A percentile compares a stretch with the other conserved stretches of the same genome.
These are phyloP conservation scores for Lanius collurio DNA, from an alignment of 2,113 vertebrate species.

Conservation along the genomic window DNA sequence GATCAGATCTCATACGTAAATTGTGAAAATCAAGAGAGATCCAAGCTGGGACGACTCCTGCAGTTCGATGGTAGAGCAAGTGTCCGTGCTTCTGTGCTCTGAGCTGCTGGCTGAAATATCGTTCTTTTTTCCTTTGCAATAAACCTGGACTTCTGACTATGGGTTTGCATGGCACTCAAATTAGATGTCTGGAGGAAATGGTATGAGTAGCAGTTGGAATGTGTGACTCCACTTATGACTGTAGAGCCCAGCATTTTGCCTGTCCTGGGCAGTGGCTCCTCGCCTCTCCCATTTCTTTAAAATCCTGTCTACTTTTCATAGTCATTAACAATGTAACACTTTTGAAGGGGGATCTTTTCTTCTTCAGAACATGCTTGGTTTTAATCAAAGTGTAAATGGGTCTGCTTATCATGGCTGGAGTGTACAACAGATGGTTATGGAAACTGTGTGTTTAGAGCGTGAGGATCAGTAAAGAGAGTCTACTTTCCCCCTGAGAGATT, in stretches of 20 bases:
- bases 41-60: not conserved
- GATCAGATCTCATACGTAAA: not conserved
- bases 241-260: not conserved
- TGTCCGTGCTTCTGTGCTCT: not conserved
- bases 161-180: not conserved
- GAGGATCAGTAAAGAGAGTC: not conserved
- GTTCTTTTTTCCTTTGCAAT: not conserved
- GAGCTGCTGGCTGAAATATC: not conserved
- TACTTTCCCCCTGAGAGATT: not conserved
- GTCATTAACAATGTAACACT: not conserved
- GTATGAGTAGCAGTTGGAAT: not conserved
- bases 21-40: not conserved
- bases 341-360: not conserved
- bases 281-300: not conserved
- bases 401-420: not conserved
- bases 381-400: not conserved
- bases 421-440: not conserved
- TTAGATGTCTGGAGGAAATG: not conserved
- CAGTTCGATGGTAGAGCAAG: not conserved
- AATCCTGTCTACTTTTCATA: not conserved
- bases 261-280: not conserved
- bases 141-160: not conserved
- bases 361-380: not conserved
- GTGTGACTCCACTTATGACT: not conserved
- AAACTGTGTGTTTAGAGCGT: rapidly evolving